Conservation (phyloP, 2,888 invertebrate genomes). For the Bombyx huttoni region DNA sequence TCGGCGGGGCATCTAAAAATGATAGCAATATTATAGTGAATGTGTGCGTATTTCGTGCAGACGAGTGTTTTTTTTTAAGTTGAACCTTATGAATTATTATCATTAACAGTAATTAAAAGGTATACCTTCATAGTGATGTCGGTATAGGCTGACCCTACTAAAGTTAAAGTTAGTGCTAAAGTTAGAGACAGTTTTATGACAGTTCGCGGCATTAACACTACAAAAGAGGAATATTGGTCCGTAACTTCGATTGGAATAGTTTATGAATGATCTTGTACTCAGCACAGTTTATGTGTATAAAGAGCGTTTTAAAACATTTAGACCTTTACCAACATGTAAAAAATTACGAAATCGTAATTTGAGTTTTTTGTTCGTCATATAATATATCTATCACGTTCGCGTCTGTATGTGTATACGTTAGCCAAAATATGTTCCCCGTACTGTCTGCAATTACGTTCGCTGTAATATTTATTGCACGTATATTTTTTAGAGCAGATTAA, state of each 20-base stretch:
- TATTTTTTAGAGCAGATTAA: not conserved
- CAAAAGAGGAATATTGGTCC: not conserved
- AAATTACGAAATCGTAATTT: not conserved
- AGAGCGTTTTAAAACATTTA: not conserved
- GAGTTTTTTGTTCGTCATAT: not conserved
- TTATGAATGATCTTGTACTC: not conserved
- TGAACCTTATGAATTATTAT: not conserved
- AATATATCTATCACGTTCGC: not conserved
- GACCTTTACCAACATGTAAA: not conserved
- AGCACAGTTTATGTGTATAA: not conserved
- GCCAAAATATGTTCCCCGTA: not conserved
- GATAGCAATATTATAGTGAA: not conserved
- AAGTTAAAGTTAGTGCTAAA: not conserved
- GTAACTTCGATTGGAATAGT: not conserved
- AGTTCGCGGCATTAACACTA: not conserved
- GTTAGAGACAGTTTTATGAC: not conserved
- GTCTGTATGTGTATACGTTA: too few relatives aligned
- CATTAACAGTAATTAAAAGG: not conserved
- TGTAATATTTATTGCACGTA: not conserved
- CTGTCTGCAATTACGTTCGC: not conserved
- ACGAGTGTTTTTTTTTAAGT: not conserved
- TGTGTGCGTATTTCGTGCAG: not conserved
- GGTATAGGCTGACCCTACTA: not conserved
- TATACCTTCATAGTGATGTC: too few relatives aligned
- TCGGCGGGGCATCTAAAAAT: not conserved